A percentile compares a stretch with the other conserved stretches of the same genome.
Conservation (phyloP, 2,797 vertebrate genomes). For the Chelmon rostratus region DNA sequence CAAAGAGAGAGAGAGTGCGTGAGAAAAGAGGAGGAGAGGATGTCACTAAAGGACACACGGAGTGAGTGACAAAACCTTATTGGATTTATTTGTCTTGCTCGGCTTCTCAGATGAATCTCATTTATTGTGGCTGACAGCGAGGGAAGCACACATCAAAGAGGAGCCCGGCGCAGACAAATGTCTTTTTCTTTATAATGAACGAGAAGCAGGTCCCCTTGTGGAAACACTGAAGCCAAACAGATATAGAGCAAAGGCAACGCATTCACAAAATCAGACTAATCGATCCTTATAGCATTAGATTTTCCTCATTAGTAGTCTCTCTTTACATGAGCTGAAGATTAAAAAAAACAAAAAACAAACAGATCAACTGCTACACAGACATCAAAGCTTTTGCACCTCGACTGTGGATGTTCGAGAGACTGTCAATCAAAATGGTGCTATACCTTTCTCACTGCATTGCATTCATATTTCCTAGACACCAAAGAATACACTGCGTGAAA, state of each 20-base stretch:
- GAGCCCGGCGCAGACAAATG: conserved; percentile 66
- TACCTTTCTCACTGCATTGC: conserved; percentile 7
- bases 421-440: conserved; percentile 22
- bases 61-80: conserved; percentile 85
- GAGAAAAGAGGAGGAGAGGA: conserved; percentile 43
- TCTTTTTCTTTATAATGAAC: conserved; percentile 75
- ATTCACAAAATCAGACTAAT: conserved; percentile 32
- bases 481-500: conserved; percentile 5
- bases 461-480: conserved; percentile 50
- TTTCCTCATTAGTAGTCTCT: conserved; percentile 32
- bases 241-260: conserved; percentile 9
- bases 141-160: conserved; percentile 75
- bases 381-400: background rate
- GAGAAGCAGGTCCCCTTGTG: conserved; percentile 59
- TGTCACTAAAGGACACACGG: conserved; percentile 72
- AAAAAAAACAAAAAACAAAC: conserved; percentile 16
- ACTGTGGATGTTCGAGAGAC: conserved; percentile 1
- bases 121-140: conserved; percentile 80
- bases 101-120: conserved; percentile 82
- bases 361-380: background rate
- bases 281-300: conserved; percentile 21
- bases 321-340: background rate
- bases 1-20: conserved; percentile 1
- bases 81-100: conserved; percentile 86
- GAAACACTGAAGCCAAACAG: conserved; percentile 46